Conservation (phyloP, 2,797 vertebrate species). For the Dipus sagitta region DNA sequence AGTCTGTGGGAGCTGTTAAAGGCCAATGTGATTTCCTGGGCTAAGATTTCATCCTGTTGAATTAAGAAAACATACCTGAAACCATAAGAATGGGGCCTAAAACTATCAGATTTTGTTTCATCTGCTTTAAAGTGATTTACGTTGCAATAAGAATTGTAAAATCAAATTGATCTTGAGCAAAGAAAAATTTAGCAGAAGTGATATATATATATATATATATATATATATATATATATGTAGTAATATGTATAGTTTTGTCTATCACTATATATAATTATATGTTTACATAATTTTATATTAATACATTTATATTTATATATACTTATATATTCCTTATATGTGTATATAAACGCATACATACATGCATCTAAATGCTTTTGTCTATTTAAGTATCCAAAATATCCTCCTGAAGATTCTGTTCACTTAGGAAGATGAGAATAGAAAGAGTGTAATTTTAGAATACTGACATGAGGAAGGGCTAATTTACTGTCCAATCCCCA, state of each 20-base stretch:
- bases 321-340: no score
- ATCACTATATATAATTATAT: no score
- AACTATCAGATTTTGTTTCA: neutral
- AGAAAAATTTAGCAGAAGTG: neutral
- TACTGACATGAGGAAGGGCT: neutral
- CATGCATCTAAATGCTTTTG: neutral
- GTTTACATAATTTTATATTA: no score
- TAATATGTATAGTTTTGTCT: no score
- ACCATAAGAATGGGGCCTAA: neutral
- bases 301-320: no score
- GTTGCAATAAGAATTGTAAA: neutral
- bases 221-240: no score
- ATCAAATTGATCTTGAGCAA: neutral
- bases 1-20: neutral
- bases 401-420: neutral
- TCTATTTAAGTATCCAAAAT: constrained; percentile 19
- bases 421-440: neutral
- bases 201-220: neutral
- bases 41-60: neutral
- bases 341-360: neutral
- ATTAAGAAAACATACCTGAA: constrained; percentile 20
- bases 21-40: neutral
- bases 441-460: constrained; percentile 26
- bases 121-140: neutral
- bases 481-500: neutral